Base-by-base conservation (phyloP, 1,140 invertebrate species). In the Lordiphosa clarofinis region DNA sequence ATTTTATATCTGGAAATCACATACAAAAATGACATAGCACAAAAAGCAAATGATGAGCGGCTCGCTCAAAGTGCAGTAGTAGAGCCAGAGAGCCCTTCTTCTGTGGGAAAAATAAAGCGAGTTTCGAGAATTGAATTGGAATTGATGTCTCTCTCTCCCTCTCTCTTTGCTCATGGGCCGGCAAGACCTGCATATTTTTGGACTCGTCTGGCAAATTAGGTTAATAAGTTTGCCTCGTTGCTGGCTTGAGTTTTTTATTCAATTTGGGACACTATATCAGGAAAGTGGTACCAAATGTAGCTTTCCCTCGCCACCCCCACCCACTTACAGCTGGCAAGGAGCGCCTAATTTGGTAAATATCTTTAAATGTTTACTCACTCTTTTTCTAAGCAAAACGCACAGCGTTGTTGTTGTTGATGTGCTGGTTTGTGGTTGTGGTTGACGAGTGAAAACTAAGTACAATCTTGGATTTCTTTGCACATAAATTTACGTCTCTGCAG, bases 21-120 rank as follows among this genome's bases (percentile, higher is more conserved):
- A 46, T 3, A 31, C 28, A 31, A 31, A 44, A 44, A 10, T 48
- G 53, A 52, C 37, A 56, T 9, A 62, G 36, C 59, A 40, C 8
- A 48, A 48, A 56, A 36, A 5, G 21, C 1, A 11, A 11, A 39
- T 13, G 28, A 13, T 9, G 11, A 28, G 31, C 38, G 8, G 15
- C 28, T 7, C 24, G 48, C 43, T 49, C 49, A 57, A 63, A 63
- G 54, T 54, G 48, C 54, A 54, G 47, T 36, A 33, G 43, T 36
- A 33, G 43, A 31, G 7, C 28, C 28, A 31, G 28, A 31, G 28
- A 31, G 28, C 28, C 28, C 28, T 28, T 12, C 43, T 44, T 44
- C 15, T 44, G 12, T 33, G 10, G 4, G 31, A 33, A 46, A 46
- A 42, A 42, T 24, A 1, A 19, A 19, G 9, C 12, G 15, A 31